Evolutionary conservation across 2,797 vertebrate genomes (phyloP), one percentile per base, ranked within the genome.

Genomic region (Ctenopoma multispine): DNA sequence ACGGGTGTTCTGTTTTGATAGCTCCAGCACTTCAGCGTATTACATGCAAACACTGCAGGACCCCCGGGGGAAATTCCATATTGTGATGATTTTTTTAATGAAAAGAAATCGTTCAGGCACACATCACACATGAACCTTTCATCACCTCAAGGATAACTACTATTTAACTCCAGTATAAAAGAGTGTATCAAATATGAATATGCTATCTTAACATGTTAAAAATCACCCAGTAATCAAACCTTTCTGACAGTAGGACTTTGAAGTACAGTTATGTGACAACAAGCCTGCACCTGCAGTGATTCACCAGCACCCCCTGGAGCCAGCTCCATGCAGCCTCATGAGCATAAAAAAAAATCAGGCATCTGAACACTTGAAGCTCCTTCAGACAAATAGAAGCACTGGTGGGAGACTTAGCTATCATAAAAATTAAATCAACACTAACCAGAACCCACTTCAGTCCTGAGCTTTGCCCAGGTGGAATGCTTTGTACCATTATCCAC

Each of bases 281-380:
- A 31, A 5, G 14, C 38, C 24, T 60, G 58, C 40, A 67, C 24
- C 57, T 61, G 75, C 54, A 40, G 79, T 51, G 82, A 67, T 70
- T 79, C 60, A 75, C 50, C 72, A 89, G 86, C 79, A 31, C 80
- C 83, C 72, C 64, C 87, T 90, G 75, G 81, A 69, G 82, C 11
- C 38, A 8, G 69, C 15, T 64, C 1, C 8, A 14, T 13, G 56
- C 15, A 80, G 12, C 55, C 54, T 10, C 79, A 61, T 2, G 10
- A 63, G 27, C 14, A 4, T 4, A n/a, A n/a, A n/a, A 5, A 18
- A 9, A n/a, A 11, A 18, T 21, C 12, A 23, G 20, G 13, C 31
- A 56, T 1, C 11, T 3, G 8, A 17, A 27, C 20, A 17, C 12
- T 23, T 4, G 23, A 11, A 31, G 23, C 7, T 47, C 10, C 40